Base-by-base conservation (phyloP, 2,797 vertebrate genomes). In the Cichlasoma orientale region DNA sequence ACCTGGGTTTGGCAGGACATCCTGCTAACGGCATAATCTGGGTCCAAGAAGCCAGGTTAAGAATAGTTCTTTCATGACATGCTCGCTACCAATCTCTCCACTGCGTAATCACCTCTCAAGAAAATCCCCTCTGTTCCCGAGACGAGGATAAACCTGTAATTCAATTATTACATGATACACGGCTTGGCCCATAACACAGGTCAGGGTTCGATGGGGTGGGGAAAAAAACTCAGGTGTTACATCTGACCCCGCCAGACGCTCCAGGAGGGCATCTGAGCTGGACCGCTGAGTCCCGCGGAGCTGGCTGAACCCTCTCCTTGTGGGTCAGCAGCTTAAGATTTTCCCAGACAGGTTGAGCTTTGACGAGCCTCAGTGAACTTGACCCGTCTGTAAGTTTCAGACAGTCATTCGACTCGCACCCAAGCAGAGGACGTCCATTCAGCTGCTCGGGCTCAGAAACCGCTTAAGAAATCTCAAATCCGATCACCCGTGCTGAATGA, bases 71-170 rank as follows among this genome's bases (percentile, higher is more conserved):
- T 74, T 88, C 79, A 83, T 76, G 83, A 89, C 56, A 38, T 88
- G 81, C 82, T 78, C 2, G 72, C 59, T 72, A 56, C 41, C 77
- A 78, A 68, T 59, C 75, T 80, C 82, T 71, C 66, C 69, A 63
- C 56, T 19, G 66, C 73, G 9, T 94, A 95, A 95, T 93, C 93
- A 92, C 88, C 92, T 92, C 85, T 73, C 19, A 5, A 31, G 80
- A 78, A 94, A 94, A 95, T 94, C 93, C 92, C 47, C 18, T 55
- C 41, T 91, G 93, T 94, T 47, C 94, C 86, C 79, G 79, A 81
- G 83, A 94, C 44, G 2, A 66, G 80, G 90, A 88, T 94, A 88
- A 92, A 86, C 69, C 66, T 44, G 33, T 93, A 89, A 94, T 89
- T 90, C 72, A 84, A 90, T 93, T 93, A 90, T 83, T 76, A 58